Evolutionary conservation across 1,140 invertebrate genomes (phyloP), one percentile per base, ranked within the genome.

Genomic region (Bacillus rossius): DNA sequence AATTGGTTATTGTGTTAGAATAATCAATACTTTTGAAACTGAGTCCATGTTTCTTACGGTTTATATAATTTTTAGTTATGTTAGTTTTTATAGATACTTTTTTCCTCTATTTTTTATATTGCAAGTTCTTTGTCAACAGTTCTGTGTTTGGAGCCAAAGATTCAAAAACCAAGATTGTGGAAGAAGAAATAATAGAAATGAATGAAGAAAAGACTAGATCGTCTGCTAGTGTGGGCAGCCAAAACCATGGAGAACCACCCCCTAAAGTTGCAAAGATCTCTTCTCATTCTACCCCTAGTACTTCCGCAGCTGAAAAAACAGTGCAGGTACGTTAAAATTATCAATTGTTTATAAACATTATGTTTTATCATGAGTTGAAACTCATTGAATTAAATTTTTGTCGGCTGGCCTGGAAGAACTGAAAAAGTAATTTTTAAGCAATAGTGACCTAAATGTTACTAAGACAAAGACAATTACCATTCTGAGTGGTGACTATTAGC

Each of bases 91-190:
- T 7, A 7, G 16, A 22, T 4, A 45, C 16, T 4, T 45, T 45
- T 17, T 45, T 13, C 23, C 37, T 19, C 38, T 19, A 3, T 40
- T 22, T 43, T 1, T 3, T 20, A n/a, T 20, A 7, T 55, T 25
- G n/a, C 5, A n/a, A 40, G 10, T 3, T 29, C n/a, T 19, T 55
- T 34, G 86, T 88, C 64, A 82, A 94, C 1, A 88, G 87, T 85
- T 89, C 55, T 38, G 45, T 57, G 25, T 60, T 60, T 60, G 58
- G 53, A 47, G 8, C 29, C 5, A 49, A n/a, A 54, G 34, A 43
- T 49, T 26, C 23, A 19, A 53, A 53, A 34, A 38, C 22, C 16
- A 38, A 29, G 19, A 49, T 59, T 2, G 19, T 59, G 17, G 23
- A 48, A 43, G 57, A 59, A 59, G 57, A 59, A 53, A 53, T 59